A percentile compares a stretch with the other conserved stretches of the same genome.
Evolutionary conservation across 2,113 vertebrate species (phyloP).

Genomic region (Deroptyus accipitrinus): DNA sequence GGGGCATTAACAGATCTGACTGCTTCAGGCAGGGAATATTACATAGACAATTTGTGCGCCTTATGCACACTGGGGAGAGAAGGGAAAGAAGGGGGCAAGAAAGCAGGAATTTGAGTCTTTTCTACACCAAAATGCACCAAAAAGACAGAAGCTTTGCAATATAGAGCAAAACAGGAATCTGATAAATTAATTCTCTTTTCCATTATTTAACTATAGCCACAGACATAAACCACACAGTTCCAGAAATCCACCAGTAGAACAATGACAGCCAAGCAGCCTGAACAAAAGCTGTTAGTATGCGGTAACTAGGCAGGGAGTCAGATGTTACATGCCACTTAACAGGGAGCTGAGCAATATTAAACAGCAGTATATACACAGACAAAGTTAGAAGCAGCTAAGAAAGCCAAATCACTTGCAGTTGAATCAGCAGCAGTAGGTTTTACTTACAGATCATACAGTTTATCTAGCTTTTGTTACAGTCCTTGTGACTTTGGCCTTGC

Average conservation of each 20-base stretch:
- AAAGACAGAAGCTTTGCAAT: neutral
- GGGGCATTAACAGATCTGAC: neutral
- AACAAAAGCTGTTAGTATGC: slow-evolving; percentile 17
- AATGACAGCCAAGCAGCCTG: neutral
- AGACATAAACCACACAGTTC: neutral
- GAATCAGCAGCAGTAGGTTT: neutral
- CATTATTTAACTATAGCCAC: neutral
- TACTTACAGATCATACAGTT: neutral
- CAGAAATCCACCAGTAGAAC: neutral
- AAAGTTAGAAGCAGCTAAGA: neutral
- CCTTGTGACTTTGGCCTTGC: neutral
- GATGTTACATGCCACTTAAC: neutral
- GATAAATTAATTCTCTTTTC: neutral
- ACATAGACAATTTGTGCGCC: neutral
- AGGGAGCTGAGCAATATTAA: neutral
- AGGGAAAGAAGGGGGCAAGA: neutral
- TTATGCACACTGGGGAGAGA: neutral
- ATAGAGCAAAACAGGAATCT: neutral
- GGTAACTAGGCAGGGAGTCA: neutral
- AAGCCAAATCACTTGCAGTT: neutral
- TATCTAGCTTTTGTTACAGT: neutral
- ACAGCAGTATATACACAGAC: neutral
- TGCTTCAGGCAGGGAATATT: neutral
- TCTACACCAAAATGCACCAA: neutral
- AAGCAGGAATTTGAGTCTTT: neutral